A percentile compares a stretch with the other conserved stretches of the same genome.
These are phyloP conservation scores for Cichlasoma orientale DNA, from an alignment of 2,797 vertebrate genomes.

Conservation along the genomic window DNA sequence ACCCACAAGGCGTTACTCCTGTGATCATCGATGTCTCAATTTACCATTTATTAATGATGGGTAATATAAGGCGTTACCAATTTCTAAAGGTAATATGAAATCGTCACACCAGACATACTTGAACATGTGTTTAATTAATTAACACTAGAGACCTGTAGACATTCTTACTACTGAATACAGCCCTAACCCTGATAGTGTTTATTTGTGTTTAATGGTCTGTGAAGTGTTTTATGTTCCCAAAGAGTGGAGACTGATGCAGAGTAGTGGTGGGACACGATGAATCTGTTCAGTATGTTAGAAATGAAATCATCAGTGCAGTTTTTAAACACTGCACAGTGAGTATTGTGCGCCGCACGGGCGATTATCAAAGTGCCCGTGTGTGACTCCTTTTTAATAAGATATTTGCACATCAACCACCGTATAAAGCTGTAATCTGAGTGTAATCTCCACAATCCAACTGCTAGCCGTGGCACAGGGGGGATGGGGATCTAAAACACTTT, in stretches of 20 bases:
- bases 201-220: neutral
- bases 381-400: constrained; percentile 60
- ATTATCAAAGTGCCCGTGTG: constrained; percentile 42
- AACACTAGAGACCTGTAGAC: neutral
- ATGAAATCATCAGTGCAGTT: constrained; percentile 1
- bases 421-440: constrained; percentile 65
- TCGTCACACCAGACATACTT: no score
- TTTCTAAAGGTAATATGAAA: neutral
- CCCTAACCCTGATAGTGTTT: neutral
- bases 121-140: neutral
- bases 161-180: neutral
- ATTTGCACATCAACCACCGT: constrained; percentile 55
- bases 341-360: neutral
- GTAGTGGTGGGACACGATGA: neutral
- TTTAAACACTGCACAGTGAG: neutral
- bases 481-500: constrained; percentile 6
- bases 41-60: neutral
- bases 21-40: neutral
- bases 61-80: neutral
- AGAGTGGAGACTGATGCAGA: neutral
- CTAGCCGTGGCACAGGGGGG: constrained; percentile 13
- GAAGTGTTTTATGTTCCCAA: neutral
- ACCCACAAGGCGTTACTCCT: neutral
- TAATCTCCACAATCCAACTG: constrained; percentile 67
- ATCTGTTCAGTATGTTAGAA: neutral